Conservation (phyloP, 1,140 invertebrate genomes). For the Leptinotarsa lineolata region DNA sequence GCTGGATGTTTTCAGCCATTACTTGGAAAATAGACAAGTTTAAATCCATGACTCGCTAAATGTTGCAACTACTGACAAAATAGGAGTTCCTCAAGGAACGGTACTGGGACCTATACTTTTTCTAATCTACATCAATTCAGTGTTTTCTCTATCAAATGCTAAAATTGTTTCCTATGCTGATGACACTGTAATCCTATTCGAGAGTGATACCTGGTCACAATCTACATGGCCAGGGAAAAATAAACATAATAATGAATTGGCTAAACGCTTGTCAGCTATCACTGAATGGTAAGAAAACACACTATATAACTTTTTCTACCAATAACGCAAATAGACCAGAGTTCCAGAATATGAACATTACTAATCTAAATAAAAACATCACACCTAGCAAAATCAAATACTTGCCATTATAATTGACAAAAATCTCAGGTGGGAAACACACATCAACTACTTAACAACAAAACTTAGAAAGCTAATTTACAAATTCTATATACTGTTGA, state of each 20-base stretch:
- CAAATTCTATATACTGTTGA: background rate
- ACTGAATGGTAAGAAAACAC: constrained; percentile 21
- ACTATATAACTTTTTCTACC: constrained; percentile 13
- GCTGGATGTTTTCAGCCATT: too few species aligned
- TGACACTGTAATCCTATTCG: constrained; percentile 10
- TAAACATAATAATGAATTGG: constrained; percentile 10
- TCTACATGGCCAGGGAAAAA: background rate
- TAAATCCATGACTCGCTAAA: too few species aligned
- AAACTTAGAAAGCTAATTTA: background rate
- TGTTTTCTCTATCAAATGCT: too few species aligned
- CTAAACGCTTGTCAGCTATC: constrained; percentile 12
- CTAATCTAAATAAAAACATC: background rate
- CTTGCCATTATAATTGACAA: background rate
- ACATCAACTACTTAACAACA: constrained; percentile 1
- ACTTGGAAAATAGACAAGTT: too few species aligned
- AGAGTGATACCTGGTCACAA: constrained; percentile 8
- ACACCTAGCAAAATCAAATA: too few species aligned
- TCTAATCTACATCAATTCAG: too few species aligned
- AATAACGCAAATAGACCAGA: background rate
- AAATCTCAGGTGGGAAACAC: background rate
- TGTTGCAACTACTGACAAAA: too few species aligned
- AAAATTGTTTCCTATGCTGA: constrained; percentile 18
- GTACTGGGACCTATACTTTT: too few species aligned
- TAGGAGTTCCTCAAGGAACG: too few species aligned
- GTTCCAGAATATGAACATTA: background rate